Evolutionary conservation across 2,888 invertebrate species (phyloP), one percentile per base, ranked within the genome.

Genomic region (Callimorpha dominula): DNA sequence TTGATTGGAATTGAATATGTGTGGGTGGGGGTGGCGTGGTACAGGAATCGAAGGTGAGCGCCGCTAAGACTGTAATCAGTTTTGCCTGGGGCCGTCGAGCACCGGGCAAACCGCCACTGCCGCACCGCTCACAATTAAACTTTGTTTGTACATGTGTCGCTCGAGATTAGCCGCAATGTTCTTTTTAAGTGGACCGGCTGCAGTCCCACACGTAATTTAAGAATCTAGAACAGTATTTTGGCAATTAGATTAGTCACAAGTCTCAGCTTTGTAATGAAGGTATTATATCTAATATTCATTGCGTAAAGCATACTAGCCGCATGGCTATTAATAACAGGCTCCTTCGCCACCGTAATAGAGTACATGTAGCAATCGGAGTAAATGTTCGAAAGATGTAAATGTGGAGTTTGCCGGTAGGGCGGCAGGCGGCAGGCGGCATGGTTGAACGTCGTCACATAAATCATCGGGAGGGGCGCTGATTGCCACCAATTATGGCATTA

Each of bases 1-100:
- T 96, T 96, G 96, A 96, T 96, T 95, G 96, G 95, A 95, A 95
- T 94, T 94, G 95, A 95, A 95, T 94, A 92, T 93, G 92, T 91
- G 93, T 90, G 92, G 92, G 91, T 89, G 88, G 88, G 86, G 86
- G 83, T 74, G 85, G 83, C 75, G 79, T 72, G 87, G 83, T 84
- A 86, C 88, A 89, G 92, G 93, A 92, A 94, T 94, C 94, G 94
- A 95, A 95, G 95, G 95, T 95, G 94, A 95, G 92, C 89, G 88
- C 87, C 87, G 92, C 93, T 95, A 95, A 95, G 95, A 95, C 95
- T 94, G 94, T 95, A 95, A 95, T 95, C 95, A 94, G 94, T 95
- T 95, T 95, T 94, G 93, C 94, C 90, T 89, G 91, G 91, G 93
- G 93, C 90, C 85, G 83, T 73, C 78, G 78, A 73, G 81, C 80